Conservation (phyloP, 2,113 vertebrate species). For the Paralichthys olivaceus region DNA sequence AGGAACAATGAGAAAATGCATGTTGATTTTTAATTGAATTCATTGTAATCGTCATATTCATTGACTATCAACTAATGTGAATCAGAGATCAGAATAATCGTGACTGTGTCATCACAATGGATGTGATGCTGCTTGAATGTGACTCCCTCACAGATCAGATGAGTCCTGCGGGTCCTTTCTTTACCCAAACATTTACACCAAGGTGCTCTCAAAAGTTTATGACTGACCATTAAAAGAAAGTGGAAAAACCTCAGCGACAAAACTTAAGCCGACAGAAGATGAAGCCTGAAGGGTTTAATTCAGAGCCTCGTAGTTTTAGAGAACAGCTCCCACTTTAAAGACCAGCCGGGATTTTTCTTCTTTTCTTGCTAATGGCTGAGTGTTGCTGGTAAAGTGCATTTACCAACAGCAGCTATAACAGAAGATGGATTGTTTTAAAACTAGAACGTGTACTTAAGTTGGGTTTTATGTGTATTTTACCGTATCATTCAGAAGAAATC, state of each 20-base stretch:
- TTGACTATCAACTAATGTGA: no score
- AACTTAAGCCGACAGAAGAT: neutral
- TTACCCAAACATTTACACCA: neutral
- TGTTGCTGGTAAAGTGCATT: neutral
- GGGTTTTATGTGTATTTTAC: neutral
- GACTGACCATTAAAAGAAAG: neutral
- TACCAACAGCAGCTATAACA: neutral
- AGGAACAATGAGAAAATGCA: no score
- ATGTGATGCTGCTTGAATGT: no score
- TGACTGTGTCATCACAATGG: no score
- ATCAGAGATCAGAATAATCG: no score
- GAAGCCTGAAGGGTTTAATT: neutral
- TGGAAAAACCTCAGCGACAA: neutral
- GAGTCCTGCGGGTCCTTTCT: neutral
- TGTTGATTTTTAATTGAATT: no score
- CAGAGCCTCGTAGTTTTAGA: neutral
- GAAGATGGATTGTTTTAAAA: neutral
- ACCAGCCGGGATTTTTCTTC: neutral
- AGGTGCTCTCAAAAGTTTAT: neutral
- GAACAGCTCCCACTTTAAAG: neutral
- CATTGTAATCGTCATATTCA: no score
- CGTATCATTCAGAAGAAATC: neutral
- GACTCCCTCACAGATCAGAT: no score
- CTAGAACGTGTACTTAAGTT: neutral
- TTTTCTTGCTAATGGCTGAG: neutral